Base-by-base conservation (phyloP, 1,140 invertebrate genomes). In the Sitobion miscanthi region DNA sequence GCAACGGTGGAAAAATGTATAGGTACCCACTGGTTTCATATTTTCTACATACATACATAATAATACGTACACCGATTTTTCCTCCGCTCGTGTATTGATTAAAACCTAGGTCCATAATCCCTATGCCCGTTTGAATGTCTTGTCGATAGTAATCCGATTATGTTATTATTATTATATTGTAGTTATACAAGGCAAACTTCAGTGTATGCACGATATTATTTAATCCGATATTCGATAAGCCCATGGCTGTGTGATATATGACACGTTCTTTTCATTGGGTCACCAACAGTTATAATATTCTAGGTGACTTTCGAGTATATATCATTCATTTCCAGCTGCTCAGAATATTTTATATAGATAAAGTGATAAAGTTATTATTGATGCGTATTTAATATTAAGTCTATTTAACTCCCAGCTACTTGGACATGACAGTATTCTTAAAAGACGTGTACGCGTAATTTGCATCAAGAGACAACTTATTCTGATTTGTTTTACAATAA, bases 191-290 rank as follows among this genome's bases (percentile, higher is more conserved):
- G 91, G 57, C 82, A 45, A 86, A 82, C 62, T 25, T 49, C 35
- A 45, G 77, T 45, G 49, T 92, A n/a, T 25, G 38, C 35, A 90
- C 54, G 54, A 69, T 69, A 90, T 57, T 83, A 86, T 93, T 93
- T 93, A 93, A 93, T 93, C 91, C 91, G 91, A 85, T 83, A 82
- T 92, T 25, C 91, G 49, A 90, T 90, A 90, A 90, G 89, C 89
- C 9, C 2, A 11, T 30, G 49, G 49, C 52, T 11, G 20, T 93
- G 45, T 85, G 77, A 92, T 54, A 93, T 85, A 47, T n/a, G 82
- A 93, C 91, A 57, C 88, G 52, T 89, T 30, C 49, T 89, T 57
- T 89, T 57, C 49, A 57, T 57, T 89, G 88, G 52, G 30, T 88
- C 87, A 88, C 87, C n/a, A 49, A 8, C 30, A 49, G 47, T 89